Conservation (phyloP, 2,888 invertebrate genomes). For the Cantharis flavilabris region DNA sequence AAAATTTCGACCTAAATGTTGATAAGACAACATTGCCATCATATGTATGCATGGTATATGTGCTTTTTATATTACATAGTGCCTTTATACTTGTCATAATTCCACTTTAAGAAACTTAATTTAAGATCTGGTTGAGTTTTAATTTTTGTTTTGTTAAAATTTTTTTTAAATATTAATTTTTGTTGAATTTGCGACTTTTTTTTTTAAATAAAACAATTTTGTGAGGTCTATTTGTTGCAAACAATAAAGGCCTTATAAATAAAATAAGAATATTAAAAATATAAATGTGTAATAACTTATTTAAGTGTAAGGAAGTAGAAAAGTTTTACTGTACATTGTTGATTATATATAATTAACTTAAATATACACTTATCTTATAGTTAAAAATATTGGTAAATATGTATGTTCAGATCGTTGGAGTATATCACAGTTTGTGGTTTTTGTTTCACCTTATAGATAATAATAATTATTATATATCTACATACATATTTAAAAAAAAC, state of each 20-base stretch:
- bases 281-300: conserved; percentile 15
- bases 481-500: background rate
- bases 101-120: conserved; percentile 14
- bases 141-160: background rate
- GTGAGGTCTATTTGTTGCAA: background rate
- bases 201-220: background rate
- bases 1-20: background rate
- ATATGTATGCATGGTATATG: conserved; percentile 10
- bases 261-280: conserved; percentile 6
- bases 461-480: background rate
- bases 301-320: conserved; percentile 10
- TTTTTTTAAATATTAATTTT: background rate
- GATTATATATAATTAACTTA: conserved; percentile 17
- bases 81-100: conserved; percentile 21
- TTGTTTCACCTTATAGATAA: background rate
- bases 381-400: conserved; percentile 22
- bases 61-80: conserved; percentile 30
- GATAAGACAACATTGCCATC: background rate
- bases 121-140: background rate
- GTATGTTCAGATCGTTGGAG: conserved; percentile 18
- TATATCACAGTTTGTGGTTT: background rate
- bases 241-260: conserved; percentile 14
- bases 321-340: conserved; percentile 22
- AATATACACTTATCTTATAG: conserved; percentile 25
- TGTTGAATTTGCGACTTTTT: background rate